Conservation (phyloP, 2,797 vertebrate genomes). For the Microhierax caerulescens region DNA sequence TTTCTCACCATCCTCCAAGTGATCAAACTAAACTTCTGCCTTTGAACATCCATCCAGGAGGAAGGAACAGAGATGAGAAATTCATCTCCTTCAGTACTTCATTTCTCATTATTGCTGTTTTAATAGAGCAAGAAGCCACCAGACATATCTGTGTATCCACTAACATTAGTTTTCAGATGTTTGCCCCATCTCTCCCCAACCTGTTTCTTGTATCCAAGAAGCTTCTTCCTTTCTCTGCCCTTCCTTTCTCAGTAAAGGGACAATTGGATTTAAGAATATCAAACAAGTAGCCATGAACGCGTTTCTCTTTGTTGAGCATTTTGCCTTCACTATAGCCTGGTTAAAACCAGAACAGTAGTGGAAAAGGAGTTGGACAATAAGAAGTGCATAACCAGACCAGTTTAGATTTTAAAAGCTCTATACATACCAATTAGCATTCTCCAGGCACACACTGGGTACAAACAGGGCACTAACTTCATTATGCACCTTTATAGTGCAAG, state of each 20-base stretch:
- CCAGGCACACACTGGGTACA: background rate
- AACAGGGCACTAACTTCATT: background rate
- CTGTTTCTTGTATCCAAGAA: background rate
- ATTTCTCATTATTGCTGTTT: background rate
- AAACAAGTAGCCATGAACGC: background rate
- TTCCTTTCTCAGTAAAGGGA: background rate
- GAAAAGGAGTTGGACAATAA: background rate
- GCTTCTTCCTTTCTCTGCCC: background rate
- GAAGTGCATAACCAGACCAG: background rate
- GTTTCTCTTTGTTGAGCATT: background rate
- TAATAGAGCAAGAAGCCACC: background rate
- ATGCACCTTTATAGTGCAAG: rapidly evolving
- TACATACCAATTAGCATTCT: background rate
- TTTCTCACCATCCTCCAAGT: background rate
- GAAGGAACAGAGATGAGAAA: background rate
- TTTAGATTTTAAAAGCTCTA: background rate
- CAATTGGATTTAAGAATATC: background rate
- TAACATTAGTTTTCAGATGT: background rate
- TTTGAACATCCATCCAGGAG: background rate
- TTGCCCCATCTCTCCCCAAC: background rate
- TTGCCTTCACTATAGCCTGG: background rate
- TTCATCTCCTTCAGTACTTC: background rate
- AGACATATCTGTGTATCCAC: background rate
- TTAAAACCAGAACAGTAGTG: background rate
- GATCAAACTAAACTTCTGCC: background rate